Evolutionary conservation across 2,888 invertebrate genomes (phyloP), one percentile per base, ranked within the genome.

Genomic region (Catocala sponsa): DNA sequence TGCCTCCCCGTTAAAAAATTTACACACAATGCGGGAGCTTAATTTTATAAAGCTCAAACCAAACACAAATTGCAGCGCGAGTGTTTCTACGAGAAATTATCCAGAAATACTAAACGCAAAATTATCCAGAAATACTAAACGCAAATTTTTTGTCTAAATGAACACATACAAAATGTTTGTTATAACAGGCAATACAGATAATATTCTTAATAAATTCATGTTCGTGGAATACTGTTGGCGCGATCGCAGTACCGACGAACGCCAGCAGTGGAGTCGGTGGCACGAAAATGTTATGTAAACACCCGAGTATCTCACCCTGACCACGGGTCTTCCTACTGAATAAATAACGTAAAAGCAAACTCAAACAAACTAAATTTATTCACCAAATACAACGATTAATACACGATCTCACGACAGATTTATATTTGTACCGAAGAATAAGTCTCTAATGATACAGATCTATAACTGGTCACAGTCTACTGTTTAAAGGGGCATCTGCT

Each of bases 291-390:
- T 91, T 90, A 88, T 89, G 91, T 91, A 91, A 93, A 94, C 91
- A 91, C 76, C 68, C 79, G 84, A 88, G 85, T 90, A 88, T 86
- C 87, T 85, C 86, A 82, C 85, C 83, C 85, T 87, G 88, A 85
- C 86, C 90, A 74, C 80, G 89, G 91, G 88, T 91, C 87, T 88
- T 91, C 87, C 89, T 87, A 84, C 92, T 91, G 90, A 91, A 92
- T 92, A 94, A 93, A 93, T 90, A 93, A 89, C 85, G 85, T 87
- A 84, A 90, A 90, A 88, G 89, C 88, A 90, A 92, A 92, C 89
- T 91, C 92, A 93, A 93, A 93, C 91, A 92, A 91, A 91, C 91
- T 88, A 91, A 92, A 93, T 94, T 92, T 92, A 93, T 93, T 93
- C 92, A 88, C 88, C 92, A 93, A 93, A 93, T 91, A 92, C 90